phyloP scores from a whole-genome alignment of 2,888 invertebrate genomes.

The Diaprepes abbreviatus region DNA sequence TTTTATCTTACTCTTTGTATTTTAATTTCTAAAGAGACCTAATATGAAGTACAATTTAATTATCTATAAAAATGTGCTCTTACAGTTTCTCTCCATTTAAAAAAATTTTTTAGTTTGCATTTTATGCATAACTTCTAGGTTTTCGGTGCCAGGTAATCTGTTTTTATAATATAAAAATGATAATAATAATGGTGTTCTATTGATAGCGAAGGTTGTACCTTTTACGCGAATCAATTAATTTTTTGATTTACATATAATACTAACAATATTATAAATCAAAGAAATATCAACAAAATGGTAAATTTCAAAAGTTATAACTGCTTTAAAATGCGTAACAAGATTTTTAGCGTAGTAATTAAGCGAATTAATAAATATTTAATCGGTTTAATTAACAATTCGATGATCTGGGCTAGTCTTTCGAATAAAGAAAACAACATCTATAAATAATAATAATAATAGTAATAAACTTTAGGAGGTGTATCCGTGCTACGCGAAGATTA shows the following conservation, averaged over 20 bases:
- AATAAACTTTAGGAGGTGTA: too few species aligned
- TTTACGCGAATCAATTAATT: background rate
- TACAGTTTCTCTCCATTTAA: too few species aligned
- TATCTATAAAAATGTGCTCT: too few species aligned
- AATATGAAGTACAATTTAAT: too few species aligned
- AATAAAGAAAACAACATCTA: background rate
- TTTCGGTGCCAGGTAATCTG: too few species aligned
- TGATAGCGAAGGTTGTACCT: background rate
- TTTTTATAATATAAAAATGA: constrained; percentile 33
- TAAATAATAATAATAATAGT: background rate
- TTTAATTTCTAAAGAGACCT: too few species aligned
- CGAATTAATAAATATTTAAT: constrained; percentile 1
- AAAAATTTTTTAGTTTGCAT: too few species aligned
- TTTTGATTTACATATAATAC: background rate
- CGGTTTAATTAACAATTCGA: background rate
- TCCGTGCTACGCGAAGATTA: background rate
- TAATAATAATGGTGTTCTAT: constrained; percentile 24
- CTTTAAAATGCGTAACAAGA: background rate
- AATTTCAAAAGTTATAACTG: background rate
- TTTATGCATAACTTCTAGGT: too few species aligned
- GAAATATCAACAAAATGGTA: constrained; percentile 2
- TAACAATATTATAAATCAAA: background rate
- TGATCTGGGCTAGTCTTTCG: background rate
- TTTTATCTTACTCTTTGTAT: too few species aligned
- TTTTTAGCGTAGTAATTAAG: constrained; percentile 3